phyloP scores from a whole-genome alignment of 2,888 invertebrate genomes.

The Allophyes oxyacanthae region DNA sequence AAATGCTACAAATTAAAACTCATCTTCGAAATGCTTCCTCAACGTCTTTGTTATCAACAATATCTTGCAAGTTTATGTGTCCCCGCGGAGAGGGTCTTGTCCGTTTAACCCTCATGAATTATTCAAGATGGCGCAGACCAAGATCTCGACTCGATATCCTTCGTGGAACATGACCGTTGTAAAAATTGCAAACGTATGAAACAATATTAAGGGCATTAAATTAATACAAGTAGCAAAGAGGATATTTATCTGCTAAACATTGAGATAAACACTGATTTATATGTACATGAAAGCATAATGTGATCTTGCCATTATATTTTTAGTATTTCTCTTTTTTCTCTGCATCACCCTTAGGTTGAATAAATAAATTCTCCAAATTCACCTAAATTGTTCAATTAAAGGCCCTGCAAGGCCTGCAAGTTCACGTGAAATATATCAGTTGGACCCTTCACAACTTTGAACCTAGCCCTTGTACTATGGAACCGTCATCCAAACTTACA shows the following conservation, averaged over 20 bases:
- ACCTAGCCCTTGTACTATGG: too few relatives aligned
- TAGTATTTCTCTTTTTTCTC: too few relatives aligned
- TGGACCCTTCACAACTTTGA: too few relatives aligned
- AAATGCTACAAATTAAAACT: slow-evolving; percentile 36
- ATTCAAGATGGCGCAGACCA: slow-evolving; percentile 69
- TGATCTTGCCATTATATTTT: too few relatives aligned
- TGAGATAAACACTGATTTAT: too few relatives aligned
- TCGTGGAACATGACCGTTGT: slow-evolving; percentile 61
- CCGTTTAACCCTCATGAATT: slow-evolving; percentile 75
- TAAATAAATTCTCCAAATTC: too few relatives aligned
- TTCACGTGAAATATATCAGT: too few relatives aligned
- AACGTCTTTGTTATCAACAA: slow-evolving; percentile 67
- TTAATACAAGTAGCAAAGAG: slow-evolving; percentile 34
- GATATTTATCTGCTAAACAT: neutral
- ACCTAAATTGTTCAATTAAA: too few relatives aligned
- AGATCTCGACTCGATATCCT: slow-evolving; percentile 68
- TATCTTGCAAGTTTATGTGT: slow-evolving; percentile 66
- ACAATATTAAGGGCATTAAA: slow-evolving; percentile 46
- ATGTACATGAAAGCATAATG: too few relatives aligned
- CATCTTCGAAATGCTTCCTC: slow-evolving; percentile 49
- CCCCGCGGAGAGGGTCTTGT: slow-evolving; percentile 63
- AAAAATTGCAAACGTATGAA: slow-evolving; percentile 60
- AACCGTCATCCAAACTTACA: too few relatives aligned
- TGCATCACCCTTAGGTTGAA: too few relatives aligned
- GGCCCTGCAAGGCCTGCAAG: too few relatives aligned